phyloP scores from a whole-genome alignment of 2,888 invertebrate genomes.

The Mycalesis mineus region DNA sequence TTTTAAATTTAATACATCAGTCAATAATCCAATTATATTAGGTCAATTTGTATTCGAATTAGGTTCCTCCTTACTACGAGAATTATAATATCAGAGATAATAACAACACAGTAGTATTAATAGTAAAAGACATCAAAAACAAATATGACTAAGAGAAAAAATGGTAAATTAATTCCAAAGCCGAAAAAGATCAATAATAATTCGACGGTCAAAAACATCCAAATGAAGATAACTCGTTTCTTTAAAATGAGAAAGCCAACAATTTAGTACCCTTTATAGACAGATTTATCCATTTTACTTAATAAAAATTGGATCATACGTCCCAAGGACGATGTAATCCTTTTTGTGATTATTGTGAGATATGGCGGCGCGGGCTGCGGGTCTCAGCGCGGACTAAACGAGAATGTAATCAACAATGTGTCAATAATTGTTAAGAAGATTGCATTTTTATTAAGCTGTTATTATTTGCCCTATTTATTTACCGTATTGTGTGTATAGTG shows the following conservation, averaged over 20 bases:
- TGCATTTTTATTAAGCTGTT: too few relatives aligned
- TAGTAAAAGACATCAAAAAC: too few relatives aligned
- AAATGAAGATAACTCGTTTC: not conserved
- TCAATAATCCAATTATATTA: too few relatives aligned
- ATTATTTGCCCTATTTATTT: not conserved
- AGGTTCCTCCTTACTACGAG: too few relatives aligned
- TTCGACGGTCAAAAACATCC: not conserved
- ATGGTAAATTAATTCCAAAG: too few relatives aligned
- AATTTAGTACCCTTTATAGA: not conserved
- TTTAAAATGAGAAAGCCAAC: not conserved
- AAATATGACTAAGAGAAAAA: too few relatives aligned
- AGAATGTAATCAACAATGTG: not conserved
- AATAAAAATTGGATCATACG: constrained; percentile 4
- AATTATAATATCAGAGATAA: too few relatives aligned
- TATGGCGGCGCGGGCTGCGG: not conserved
- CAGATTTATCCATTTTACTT: not conserved
- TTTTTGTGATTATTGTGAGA: constrained; percentile 2
- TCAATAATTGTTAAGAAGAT: not conserved
- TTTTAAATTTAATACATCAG: too few relatives aligned
- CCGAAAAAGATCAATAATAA: too few relatives aligned
- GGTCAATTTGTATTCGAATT: too few relatives aligned
- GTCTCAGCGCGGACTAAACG: not conserved
- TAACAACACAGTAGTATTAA: too few relatives aligned
- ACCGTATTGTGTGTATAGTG: not conserved
- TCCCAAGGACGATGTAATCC: not conserved